Percentiles rank a stretch among this genome's conserved stretches.
phyloP scores from a whole-genome alignment of 2,888 invertebrate species.

The Saturnia pavonia region DNA sequence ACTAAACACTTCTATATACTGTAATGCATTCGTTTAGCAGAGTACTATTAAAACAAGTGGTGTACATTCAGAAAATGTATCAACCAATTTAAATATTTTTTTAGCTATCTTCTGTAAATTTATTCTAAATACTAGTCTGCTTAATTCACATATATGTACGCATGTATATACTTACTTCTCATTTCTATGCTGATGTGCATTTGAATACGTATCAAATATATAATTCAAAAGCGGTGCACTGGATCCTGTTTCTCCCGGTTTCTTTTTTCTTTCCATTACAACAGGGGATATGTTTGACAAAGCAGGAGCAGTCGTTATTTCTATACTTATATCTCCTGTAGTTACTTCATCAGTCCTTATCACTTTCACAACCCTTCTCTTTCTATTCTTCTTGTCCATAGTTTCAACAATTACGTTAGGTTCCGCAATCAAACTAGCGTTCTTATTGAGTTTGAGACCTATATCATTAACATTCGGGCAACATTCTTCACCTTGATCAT shows the following conservation, averaged over 20 bases:
- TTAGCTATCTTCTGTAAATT: not conserved
- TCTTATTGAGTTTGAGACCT: slow-evolving; percentile 25
- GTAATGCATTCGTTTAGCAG: not conserved
- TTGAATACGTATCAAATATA: slow-evolving; percentile 75
- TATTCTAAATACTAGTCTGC: too few relatives aligned
- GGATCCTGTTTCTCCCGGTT: slow-evolving; percentile 70
- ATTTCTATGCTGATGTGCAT: slow-evolving; percentile 71
- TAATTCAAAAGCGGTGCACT: slow-evolving; percentile 73
- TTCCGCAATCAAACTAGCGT: slow-evolving; percentile 42
- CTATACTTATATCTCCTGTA: slow-evolving; percentile 33
- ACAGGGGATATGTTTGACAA: slow-evolving; percentile 45
- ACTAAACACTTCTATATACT: not conserved
- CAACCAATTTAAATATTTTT: not conserved
- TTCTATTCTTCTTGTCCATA: slow-evolving; percentile 49
- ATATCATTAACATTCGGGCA: slow-evolving; percentile 37
- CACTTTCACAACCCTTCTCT: slow-evolving; percentile 58
- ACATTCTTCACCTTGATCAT: slow-evolving; percentile 43
- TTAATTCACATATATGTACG: not conserved
- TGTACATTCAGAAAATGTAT: not conserved
- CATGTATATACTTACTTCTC: slow-evolving; percentile 58
- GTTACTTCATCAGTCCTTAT: slow-evolving; percentile 43
- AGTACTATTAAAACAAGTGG: not conserved
- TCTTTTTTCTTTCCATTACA: slow-evolving; percentile 56
- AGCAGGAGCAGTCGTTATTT: slow-evolving; percentile 42
- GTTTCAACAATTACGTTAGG: slow-evolving; percentile 45